A percentile compares a stretch with the other conserved stretches of the same genome.
Evolutionary conservation across 2,113 vertebrate genomes (phyloP).

Genomic region (Nipponia nippon): DNA sequence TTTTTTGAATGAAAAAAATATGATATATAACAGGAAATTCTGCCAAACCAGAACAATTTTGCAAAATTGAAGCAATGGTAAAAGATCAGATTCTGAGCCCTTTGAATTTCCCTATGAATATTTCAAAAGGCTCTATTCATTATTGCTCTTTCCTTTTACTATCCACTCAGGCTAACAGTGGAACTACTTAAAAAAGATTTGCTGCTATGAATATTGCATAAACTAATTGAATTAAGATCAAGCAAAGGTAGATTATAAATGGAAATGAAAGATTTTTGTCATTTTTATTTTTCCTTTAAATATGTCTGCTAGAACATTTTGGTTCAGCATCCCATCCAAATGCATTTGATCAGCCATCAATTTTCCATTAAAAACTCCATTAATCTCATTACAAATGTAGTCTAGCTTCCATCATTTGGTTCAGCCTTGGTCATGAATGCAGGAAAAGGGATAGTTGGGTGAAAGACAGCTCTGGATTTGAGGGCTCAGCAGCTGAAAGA

Average conservation of each 20-base stretch:
- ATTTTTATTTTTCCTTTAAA: constrained; percentile 52
- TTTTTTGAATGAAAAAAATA: not conserved
- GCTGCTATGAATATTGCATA: constrained; percentile 48
- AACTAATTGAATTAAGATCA: constrained; percentile 43
- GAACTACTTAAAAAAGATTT: constrained; percentile 37
- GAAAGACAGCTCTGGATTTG: not conserved
- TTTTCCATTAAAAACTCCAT: constrained; percentile 16
- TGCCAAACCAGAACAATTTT: not conserved
- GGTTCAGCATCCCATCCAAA: not conserved
- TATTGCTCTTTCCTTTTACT: not conserved
- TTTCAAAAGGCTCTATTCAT: constrained; percentile 20
- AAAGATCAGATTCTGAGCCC: not conserved
- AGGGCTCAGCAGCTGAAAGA: not conserved
- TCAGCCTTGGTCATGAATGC: not conserved
- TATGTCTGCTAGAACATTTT: not conserved
- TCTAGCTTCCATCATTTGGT: not conserved
- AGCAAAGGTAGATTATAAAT: constrained; percentile 51
- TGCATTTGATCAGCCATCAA: constrained; percentile 1
- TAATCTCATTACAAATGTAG: constrained; percentile 9
- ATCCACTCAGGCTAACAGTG: not conserved
- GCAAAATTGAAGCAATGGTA: not conserved
- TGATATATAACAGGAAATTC: not conserved
- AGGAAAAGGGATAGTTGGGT: not conserved
- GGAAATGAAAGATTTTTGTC: constrained; percentile 37
- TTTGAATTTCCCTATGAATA: constrained; percentile 36